A percentile compares a stretch with the other conserved stretches of the same genome.
These are phyloP conservation scores for Cassiopea xamachana DNA, from an alignment of 30 jellyfish, hydroid and myxozoan genomes.

Conservation along the genomic window DNA sequence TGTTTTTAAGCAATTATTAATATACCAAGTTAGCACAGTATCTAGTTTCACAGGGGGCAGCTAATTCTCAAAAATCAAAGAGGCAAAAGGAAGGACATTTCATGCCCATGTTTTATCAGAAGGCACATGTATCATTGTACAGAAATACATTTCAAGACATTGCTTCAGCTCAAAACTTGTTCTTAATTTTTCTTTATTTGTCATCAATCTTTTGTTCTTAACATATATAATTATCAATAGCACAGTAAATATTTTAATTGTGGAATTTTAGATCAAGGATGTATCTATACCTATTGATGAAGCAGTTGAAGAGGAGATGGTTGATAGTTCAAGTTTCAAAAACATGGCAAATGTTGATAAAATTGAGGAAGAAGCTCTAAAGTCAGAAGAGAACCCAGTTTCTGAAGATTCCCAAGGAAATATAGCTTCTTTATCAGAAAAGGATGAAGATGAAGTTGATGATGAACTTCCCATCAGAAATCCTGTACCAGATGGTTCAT, in stretches of 20 bases:
- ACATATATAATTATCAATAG: too few species aligned
- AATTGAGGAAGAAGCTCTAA: constrained; percentile 1
- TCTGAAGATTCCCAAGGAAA: neutral
- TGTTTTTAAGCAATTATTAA: too few species aligned
- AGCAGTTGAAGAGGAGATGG: neutral
- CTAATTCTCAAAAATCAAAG: too few species aligned
- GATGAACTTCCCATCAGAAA: constrained; percentile 39
- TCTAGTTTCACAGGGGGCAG: too few species aligned
- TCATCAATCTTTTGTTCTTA: neutral
- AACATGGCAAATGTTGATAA: neutral
- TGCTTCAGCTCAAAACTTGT: too few species aligned
- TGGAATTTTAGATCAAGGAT: constrained; percentile 10
- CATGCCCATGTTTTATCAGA: too few species aligned
- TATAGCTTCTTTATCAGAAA: neutral
- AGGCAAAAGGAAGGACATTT: too few species aligned
- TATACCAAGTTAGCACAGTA: too few species aligned
- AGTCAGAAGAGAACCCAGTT: neutral
- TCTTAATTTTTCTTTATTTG: too few species aligned
- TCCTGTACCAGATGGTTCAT: constrained; percentile 46
- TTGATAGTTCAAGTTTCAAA: neutral
- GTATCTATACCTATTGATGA: constrained; percentile 19
- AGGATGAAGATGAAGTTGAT: neutral
- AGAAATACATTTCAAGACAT: too few species aligned
- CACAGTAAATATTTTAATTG: too few species aligned
- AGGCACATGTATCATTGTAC: too few species aligned